phyloP scores from a whole-genome alignment of 2,113 vertebrate species.

The Pygathrix nemaeus region DNA sequence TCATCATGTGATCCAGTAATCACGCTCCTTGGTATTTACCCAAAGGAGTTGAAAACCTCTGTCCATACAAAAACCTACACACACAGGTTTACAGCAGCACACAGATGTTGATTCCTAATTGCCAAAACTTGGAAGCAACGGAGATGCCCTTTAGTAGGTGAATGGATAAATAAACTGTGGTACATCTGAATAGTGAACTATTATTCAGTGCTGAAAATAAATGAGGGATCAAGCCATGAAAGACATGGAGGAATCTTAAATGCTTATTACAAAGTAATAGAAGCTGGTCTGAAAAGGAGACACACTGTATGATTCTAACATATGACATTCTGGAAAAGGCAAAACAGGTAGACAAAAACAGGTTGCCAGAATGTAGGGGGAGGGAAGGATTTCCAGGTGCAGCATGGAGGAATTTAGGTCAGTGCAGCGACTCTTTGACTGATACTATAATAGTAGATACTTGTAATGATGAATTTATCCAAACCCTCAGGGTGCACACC shows the following conservation, averaged over 20 bases:
- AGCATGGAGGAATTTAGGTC: neutral
- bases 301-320: neutral
- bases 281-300: neutral
- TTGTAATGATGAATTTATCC: neutral
- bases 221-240: neutral
- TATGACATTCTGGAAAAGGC: neutral
- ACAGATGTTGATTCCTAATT: neutral
- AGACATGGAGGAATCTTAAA: neutral
- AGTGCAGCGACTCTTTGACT: neutral
- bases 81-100: neutral
- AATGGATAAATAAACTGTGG: neutral
- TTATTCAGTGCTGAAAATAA: neutral
- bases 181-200: neutral
- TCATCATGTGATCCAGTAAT: neutral
- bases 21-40: fast-evolving
- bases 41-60: neutral
- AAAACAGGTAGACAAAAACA: neutral
- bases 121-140: neutral
- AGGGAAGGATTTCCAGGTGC: neutral
- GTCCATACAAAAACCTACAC: neutral
- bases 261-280: neutral
- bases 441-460: neutral
- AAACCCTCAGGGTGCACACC: neutral
- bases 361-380: neutral
- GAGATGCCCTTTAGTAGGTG: neutral